Conservation (phyloP, 2,113 vertebrate species). For the Osmerus mordax region DNA sequence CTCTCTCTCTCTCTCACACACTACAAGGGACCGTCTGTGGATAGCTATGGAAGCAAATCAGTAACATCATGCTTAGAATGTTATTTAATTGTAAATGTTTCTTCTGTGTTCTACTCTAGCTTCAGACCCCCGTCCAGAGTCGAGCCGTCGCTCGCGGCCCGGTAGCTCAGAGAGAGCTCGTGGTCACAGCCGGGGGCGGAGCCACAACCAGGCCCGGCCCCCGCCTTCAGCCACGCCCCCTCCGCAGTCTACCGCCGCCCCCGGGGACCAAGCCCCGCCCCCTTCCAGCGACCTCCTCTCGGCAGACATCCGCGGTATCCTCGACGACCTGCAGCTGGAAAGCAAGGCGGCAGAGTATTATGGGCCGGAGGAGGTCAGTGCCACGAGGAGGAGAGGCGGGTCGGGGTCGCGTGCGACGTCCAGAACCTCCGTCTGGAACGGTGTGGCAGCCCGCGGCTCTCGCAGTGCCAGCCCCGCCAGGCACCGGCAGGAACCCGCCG, state of each 20-base stretch:
- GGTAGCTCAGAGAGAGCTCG: slow-evolving; percentile 59
- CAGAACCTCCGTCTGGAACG: slow-evolving; percentile 48
- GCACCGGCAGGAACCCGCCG: slow-evolving; percentile 68
- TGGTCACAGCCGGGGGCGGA: slow-evolving; percentile 33
- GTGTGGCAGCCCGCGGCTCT: slow-evolving; percentile 36
- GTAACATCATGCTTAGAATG: too few species aligned
- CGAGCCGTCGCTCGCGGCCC: slow-evolving; percentile 52
- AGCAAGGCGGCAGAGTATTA: slow-evolving; percentile 41
- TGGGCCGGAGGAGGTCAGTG: slow-evolving; percentile 54
- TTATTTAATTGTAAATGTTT: not conserved
- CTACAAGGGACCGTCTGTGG: too few species aligned
- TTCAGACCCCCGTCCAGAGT: slow-evolving; percentile 73
- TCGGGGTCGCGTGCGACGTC: slow-evolving; percentile 58
- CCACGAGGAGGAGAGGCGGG: slow-evolving; percentile 46
- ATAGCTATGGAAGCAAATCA: too few species aligned
- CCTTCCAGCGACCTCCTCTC: slow-evolving; percentile 78
- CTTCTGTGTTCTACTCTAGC: slow-evolving; percentile 37
- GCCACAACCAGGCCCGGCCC: slow-evolving; percentile 61
- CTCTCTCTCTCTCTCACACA: too few species aligned
- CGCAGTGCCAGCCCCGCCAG: slow-evolving; percentile 81
- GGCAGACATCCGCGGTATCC: slow-evolving; percentile 85
- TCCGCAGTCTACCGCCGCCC: slow-evolving; percentile 16
- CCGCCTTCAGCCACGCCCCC: slow-evolving; percentile 21
- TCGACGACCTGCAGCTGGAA: slow-evolving; percentile 88
- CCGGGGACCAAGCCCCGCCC: slow-evolving; percentile 26